phyloP scores from a whole-genome alignment of 2,113 vertebrate genomes.

The Phalacrocorax pelagicus region DNA sequence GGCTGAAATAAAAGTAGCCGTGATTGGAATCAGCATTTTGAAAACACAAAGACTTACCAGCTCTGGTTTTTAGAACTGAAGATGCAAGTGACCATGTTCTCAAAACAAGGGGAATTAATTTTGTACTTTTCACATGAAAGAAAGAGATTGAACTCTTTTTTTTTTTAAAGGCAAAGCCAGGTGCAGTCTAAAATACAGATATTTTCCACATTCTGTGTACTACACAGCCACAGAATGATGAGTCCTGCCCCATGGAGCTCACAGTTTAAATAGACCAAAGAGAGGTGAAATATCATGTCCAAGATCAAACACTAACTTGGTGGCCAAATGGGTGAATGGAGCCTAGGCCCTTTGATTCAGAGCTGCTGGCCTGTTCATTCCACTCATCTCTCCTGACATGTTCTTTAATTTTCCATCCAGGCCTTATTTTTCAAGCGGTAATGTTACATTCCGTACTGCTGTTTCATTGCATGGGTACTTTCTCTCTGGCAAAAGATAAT shows the following conservation, averaged over 20 bases:
- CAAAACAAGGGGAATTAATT: not conserved
- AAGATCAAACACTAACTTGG: not conserved
- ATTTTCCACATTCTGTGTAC: not conserved
- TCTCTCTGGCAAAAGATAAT: not conserved
- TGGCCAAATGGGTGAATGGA: not conserved
- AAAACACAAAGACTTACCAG: not conserved
- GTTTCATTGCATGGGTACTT: not conserved
- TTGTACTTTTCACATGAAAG: not conserved
- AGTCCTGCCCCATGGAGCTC: not conserved
- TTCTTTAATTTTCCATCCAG: not conserved
- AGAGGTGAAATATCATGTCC: not conserved
- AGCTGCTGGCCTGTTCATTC: not conserved
- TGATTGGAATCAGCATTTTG: not conserved
- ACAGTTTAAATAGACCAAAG: not conserved
- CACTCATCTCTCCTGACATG: not conserved
- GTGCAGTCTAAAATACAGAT: not conserved
- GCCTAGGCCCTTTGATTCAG: not conserved
- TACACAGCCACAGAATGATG: not conserved
- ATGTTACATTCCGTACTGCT: not conserved
- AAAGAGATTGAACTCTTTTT: not conserved
- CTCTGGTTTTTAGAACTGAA: not conserved
- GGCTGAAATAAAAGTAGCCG: not conserved
- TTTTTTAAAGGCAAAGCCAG: not conserved
- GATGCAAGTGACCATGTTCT: not conserved
- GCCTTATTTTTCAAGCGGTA: not conserved